phyloP scores from a whole-genome alignment of 1,140 invertebrate genomes.

The Tetragonula clypearis region DNA sequence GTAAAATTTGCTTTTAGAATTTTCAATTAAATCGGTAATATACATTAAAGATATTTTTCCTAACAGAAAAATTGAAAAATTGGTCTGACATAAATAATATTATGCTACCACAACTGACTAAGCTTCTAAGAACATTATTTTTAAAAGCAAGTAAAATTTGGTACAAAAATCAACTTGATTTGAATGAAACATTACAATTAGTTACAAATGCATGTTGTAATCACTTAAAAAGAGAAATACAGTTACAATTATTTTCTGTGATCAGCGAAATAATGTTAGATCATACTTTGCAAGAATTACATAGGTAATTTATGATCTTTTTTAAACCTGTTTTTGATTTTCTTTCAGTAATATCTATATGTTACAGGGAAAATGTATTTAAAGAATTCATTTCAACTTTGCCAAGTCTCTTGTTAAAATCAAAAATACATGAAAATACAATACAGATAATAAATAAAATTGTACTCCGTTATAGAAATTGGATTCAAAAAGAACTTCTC shows the following conservation, averaged over 20 bases:
- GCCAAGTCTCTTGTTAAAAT: slow-evolving; percentile 70
- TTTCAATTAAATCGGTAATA: slow-evolving; percentile 33
- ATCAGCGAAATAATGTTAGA: slow-evolving; percentile 80
- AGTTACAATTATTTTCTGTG: slow-evolving; percentile 71
- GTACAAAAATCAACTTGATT: slow-evolving; percentile 68
- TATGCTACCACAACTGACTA: slow-evolving; percentile 69
- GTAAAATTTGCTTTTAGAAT: slow-evolving; percentile 16
- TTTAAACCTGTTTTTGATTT: too few relatives aligned
- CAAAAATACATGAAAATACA: slow-evolving; percentile 70
- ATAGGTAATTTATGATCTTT: slow-evolving; percentile 69
- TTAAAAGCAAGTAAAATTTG: slow-evolving; percentile 75
- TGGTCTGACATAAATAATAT: slow-evolving; percentile 61
- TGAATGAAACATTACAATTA: slow-evolving; percentile 64
- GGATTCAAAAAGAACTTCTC: slow-evolving; percentile 70
- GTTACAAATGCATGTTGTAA: slow-evolving; percentile 65
- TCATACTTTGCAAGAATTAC: slow-evolving; percentile 73
- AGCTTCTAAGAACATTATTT: slow-evolving; percentile 76
- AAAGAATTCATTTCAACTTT: slow-evolving; percentile 74
- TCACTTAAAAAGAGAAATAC: slow-evolving; percentile 68
- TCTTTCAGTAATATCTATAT: background rate
- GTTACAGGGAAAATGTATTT: slow-evolving; percentile 70
- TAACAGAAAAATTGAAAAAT: slow-evolving; percentile 69
- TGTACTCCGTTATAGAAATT: slow-evolving; percentile 71
- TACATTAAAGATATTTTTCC: slow-evolving; percentile 38
- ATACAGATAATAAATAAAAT: slow-evolving; percentile 75